Percentiles rank a stretch among this genome's conserved stretches.
Evolutionary conservation across 2,888 invertebrate species (phyloP).

Genomic region (Leucophora obtusa): DNA sequence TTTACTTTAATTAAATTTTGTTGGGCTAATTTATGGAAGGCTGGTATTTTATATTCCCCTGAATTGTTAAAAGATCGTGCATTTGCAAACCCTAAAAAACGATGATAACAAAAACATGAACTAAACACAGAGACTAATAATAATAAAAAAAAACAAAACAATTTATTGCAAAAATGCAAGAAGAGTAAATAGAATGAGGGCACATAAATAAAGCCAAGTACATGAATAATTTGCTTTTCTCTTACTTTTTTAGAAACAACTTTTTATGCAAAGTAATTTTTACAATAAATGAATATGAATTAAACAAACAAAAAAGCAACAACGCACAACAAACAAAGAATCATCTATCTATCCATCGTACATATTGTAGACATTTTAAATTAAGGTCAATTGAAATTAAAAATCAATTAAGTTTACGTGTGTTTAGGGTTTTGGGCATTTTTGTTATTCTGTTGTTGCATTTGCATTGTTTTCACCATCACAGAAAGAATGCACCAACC

Average conservation of each 20-base stretch:
- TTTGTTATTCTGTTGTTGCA: background rate
- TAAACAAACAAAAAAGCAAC: constrained; percentile 1
- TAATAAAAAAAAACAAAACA: constrained; percentile 4
- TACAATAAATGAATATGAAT: constrained; percentile 14
- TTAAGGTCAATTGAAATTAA: constrained; percentile 61
- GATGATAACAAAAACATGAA: background rate
- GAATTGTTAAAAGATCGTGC: background rate
- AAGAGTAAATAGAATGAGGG: constrained; percentile 38
- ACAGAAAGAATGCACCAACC: background rate
- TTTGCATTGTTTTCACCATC: constrained; percentile 1
- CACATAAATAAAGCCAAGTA: constrained; percentile 42
- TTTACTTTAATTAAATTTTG: too few relatives aligned
- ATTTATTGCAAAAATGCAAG: constrained; percentile 5
- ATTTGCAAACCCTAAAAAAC: background rate
- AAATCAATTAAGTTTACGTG: constrained; percentile 57
- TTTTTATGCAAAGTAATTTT: constrained; percentile 36
- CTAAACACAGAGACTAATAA: background rate
- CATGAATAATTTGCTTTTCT: constrained; percentile 16
- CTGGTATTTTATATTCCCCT: too few relatives aligned
- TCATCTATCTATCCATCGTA: constrained; percentile 2
- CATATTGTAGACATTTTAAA: constrained; percentile 48
- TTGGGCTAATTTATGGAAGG: too few relatives aligned
- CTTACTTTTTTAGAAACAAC: constrained; percentile 22
- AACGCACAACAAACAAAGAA: background rate
- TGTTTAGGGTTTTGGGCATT: constrained; percentile 40